These are phyloP conservation scores for Corbicula japonica DNA, from an alignment of 2,888 invertebrate species.

Conservation along the genomic window DNA sequence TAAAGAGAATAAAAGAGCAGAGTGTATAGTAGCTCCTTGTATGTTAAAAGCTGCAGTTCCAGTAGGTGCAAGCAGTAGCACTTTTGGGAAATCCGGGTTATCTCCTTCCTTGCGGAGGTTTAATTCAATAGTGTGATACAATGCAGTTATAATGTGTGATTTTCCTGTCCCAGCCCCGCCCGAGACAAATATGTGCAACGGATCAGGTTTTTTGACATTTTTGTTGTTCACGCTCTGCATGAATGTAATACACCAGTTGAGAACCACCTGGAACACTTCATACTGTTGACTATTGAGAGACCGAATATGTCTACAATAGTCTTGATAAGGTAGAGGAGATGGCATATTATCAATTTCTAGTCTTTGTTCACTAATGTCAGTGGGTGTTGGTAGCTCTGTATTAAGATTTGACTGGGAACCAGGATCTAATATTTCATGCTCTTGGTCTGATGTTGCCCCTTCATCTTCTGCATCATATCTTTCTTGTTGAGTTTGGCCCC, in stretches of 20 bases:
- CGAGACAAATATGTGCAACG: conserved; percentile 48
- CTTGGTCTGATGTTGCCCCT: conserved; percentile 18
- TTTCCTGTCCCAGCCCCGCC: conserved; percentile 60
- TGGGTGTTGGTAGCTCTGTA: conserved; percentile 12
- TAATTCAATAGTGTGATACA: conserved; percentile 39
- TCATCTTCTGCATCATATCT: conserved; percentile 42
- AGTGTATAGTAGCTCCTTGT: conserved; percentile 32
- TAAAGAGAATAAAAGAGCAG: conserved; percentile 31
- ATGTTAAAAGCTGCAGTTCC: conserved; percentile 46
- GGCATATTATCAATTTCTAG: conserved; percentile 30
- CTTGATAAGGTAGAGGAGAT: conserved; percentile 13
- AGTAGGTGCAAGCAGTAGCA: conserved; percentile 29
- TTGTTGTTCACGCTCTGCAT: conserved; percentile 29
- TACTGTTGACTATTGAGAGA: conserved; percentile 28
- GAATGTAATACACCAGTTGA: conserved; percentile 38
- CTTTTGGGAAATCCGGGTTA: conserved; percentile 21
- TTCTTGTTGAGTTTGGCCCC: conserved; percentile 31
- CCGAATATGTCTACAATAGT: conserved; percentile 17
- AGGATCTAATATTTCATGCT: conserved; percentile 36
- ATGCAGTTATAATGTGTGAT: conserved; percentile 40
- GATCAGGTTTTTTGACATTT: conserved; percentile 26
- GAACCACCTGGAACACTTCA: conserved; percentile 25
- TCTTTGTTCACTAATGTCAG: conserved; percentile 9
- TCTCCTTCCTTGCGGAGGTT: conserved; percentile 35
- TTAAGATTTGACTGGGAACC: conserved; percentile 9